Base-by-base conservation (phyloP, 2,113 vertebrate species). In the Melanotaenia duboulayi region DNA sequence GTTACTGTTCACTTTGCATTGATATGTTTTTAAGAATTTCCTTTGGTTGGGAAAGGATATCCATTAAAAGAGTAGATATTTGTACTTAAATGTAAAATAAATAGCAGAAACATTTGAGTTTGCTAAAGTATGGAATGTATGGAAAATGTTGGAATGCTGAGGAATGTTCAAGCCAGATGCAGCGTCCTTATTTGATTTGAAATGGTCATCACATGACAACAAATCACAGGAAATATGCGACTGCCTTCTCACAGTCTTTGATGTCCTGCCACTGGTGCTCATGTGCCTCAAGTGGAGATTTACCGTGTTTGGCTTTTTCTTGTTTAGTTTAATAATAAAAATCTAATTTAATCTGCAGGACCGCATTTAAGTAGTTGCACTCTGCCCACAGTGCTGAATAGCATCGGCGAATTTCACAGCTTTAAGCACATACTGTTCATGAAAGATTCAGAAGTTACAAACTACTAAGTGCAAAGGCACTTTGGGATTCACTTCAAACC, bases 371-470 rank as follows among this genome's bases (percentile, higher is more conserved):
- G 65, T 24, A 24, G 71, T 62, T 66, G 55, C 11, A 35, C 39
- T 66, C 24, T 77, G 19, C 58, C 32, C 61, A 20, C 35, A 32
- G 25, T 16, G 42, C 65, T 57, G 56, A 22, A 17, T 13, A 17
- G n/a, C 54, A 28, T 22, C 42, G 32, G 65, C 23, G 39, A 39
- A 20, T 64, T 83, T 78, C 49, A 58, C 52, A 71, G 20, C 55
- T 65, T 40, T 70, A 61, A 55, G 66, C 59, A 69, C 55, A 19
- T 48, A 75, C 67, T 78, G 71, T 74, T 86, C 86, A 90, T 91
- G 63, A 90, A 91, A 84, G 59, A 88, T 91, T 92, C 82, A 92
- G 63, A 50, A 17, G 37, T 72, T 58, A 40, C 65, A 81, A 82
- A 85, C 74, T 76, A 72, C 60, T 76, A 85, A 91, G 87, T 89